phyloP scores from a whole-genome alignment of 2,888 invertebrate species.

The Campoplex capitator region DNA sequence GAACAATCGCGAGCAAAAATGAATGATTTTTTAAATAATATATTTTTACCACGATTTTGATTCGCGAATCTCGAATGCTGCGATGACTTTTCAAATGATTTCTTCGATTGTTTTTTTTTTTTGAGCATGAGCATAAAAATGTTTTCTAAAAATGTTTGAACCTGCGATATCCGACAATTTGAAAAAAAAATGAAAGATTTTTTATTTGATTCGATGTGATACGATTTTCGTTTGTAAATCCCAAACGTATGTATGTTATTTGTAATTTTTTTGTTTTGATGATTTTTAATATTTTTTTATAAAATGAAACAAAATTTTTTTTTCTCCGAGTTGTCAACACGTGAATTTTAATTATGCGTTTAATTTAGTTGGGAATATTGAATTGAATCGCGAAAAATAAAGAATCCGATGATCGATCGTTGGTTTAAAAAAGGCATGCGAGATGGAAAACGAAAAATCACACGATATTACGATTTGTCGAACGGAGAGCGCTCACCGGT shows the following conservation, averaged over 20 bases:
- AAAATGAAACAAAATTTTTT: background rate
- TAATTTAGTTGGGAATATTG: background rate
- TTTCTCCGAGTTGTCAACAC: background rate
- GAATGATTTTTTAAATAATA: no score
- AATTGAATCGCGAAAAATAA: background rate
- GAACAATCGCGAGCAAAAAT: no score
- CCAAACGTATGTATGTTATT: background rate
- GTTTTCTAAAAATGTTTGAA: no score
- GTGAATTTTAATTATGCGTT: background rate
- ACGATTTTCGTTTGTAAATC: background rate
- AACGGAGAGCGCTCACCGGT: constrained; percentile 55
- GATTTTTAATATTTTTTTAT: background rate
- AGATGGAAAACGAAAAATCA: constrained; percentile 15
- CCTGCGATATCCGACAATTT: no score
- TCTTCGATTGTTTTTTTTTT: no score
- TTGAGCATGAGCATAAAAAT: no score
- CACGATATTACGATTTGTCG: constrained; percentile 29
- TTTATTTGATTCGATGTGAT: background rate
- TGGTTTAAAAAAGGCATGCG: background rate
- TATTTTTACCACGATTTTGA: background rate
- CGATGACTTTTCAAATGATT: no score
- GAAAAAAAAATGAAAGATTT: background rate
- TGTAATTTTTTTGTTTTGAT: background rate
- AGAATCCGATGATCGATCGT: background rate
- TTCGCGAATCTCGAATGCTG: background rate